Percentiles rank a stretch among this genome's conserved stretches.
phyloP scores from a whole-genome alignment of 2,113 vertebrate species.

The Turdus rufiventris region DNA sequence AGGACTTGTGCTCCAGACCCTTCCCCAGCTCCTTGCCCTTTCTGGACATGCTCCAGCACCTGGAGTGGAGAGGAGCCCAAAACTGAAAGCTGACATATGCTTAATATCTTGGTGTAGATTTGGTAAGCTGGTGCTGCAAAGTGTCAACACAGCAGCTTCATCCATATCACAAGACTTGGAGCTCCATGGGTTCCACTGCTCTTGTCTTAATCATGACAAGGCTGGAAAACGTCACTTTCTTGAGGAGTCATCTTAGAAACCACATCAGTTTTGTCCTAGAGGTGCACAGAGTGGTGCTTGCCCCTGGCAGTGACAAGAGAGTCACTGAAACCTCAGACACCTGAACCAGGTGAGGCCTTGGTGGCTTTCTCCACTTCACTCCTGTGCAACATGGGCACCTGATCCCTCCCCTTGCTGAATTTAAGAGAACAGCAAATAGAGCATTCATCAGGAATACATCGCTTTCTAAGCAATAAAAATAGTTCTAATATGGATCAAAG shows the following conservation, averaged over 20 bases:
- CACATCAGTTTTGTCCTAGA: neutral
- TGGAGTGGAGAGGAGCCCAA: neutral
- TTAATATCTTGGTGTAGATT: neutral
- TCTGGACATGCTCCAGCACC: accelerated
- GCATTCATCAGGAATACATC: neutral
- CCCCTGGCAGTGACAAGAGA: neutral
- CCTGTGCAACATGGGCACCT: neutral
- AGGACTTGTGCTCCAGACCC: neutral
- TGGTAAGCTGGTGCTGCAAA: neutral
- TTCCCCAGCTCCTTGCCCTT: neutral
- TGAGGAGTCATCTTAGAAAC: neutral
- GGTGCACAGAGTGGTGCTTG: neutral
- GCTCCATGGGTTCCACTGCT: neutral
- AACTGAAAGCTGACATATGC: neutral
- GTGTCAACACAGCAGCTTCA: neutral
- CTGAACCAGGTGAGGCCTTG: neutral
- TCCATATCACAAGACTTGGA: neutral
- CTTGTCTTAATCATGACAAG: neutral
- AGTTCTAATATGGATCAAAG: neutral
- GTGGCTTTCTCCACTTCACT: neutral
- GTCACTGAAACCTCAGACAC: neutral
- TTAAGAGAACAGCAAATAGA: neutral
- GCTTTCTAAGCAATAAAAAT: neutral
- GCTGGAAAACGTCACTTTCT: neutral
- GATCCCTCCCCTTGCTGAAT: neutral